phyloP scores from a whole-genome alignment of 2,797 vertebrate species.

The Artibeus jamaicensis region DNA sequence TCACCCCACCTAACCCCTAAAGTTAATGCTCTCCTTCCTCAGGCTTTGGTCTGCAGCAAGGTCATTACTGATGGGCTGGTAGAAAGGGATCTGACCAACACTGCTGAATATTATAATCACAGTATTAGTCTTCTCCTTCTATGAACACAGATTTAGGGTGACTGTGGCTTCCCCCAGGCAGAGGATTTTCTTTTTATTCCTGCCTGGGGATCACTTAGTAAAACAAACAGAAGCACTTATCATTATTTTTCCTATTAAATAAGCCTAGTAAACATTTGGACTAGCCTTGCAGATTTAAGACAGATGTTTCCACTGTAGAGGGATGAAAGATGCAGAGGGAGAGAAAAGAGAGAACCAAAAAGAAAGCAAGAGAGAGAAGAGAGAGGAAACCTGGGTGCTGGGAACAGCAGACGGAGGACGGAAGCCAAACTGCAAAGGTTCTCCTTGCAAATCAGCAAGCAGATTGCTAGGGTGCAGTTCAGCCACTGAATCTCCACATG shows the following conservation, averaged over 20 bases:
- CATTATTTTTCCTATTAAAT: slow-evolving; percentile 81
- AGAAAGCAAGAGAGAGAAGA: background rate
- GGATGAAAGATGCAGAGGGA: background rate
- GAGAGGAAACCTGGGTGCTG: background rate
- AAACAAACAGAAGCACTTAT: slow-evolving; percentile 78
- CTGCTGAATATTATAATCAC: background rate
- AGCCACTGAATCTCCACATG: fast-evolving
- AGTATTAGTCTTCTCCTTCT: slow-evolving; percentile 38
- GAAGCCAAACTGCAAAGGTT: background rate
- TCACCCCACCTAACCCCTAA: background rate
- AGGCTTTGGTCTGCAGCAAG: background rate
- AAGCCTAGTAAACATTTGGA: slow-evolving; percentile 81
- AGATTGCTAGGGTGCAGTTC: background rate
- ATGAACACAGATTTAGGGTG: slow-evolving; percentile 63
- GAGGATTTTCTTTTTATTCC: slow-evolving; percentile 17
- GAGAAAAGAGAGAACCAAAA: background rate
- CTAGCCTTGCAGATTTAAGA: slow-evolving; percentile 78
- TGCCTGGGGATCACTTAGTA: slow-evolving; percentile 63
- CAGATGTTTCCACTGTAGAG: slow-evolving; percentile 68
- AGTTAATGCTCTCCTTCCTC: background rate
- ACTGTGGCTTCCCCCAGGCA: slow-evolving; percentile 21
- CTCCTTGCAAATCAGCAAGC: background rate
- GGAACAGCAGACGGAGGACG: background rate
- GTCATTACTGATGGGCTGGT: background rate
- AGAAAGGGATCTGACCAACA: slow-evolving; percentile 60